These are phyloP conservation scores for Forbesichthys agassizii DNA, from an alignment of 2,113 vertebrate genomes.

Conservation along the genomic window DNA sequence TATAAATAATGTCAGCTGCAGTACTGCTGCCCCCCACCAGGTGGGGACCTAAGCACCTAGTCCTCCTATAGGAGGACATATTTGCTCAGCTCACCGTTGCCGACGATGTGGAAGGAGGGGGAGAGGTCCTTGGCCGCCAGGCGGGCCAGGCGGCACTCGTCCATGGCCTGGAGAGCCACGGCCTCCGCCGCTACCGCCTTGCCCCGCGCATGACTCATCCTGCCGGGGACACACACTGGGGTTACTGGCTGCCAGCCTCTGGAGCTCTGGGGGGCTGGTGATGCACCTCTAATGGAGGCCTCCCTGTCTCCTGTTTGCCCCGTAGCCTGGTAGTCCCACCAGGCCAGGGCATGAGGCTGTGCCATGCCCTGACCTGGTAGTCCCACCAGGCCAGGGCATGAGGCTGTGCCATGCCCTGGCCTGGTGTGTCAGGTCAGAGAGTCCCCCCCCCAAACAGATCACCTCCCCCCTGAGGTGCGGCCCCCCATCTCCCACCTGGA, in stretches of 20 bases:
- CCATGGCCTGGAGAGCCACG: conserved; percentile 89
- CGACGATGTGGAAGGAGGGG: conserved; percentile 94
- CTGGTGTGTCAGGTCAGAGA: too few species aligned
- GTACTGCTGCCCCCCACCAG: neutral
- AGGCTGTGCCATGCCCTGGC: too few species aligned
- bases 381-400: too few species aligned
- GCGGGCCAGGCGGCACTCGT: conserved; percentile 92
- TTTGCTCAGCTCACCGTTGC: conserved; percentile 86
- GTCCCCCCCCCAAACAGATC: too few species aligned
- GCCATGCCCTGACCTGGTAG: too few species aligned
- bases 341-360: too few species aligned
- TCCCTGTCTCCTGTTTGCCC: too few species aligned
- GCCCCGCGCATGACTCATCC: conserved; percentile 93
- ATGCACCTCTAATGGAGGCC: too few species aligned
- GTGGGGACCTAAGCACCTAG: neutral
- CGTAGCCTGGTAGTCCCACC: too few species aligned
- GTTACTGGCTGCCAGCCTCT: neutral
- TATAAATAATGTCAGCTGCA: too few species aligned
- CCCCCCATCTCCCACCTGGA: conserved; percentile 82
- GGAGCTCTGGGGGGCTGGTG: too few species aligned
- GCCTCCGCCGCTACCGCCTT: conserved; percentile 92
- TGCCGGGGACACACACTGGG: conserved; percentile 54
- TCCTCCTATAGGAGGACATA: neutral
- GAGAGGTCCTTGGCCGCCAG: conserved; percentile 98
- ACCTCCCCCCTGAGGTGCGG: too few species aligned